These are phyloP conservation scores for Diarsia brunnea DNA, from an alignment of 2,888 invertebrate genomes.

Conservation along the genomic window DNA sequence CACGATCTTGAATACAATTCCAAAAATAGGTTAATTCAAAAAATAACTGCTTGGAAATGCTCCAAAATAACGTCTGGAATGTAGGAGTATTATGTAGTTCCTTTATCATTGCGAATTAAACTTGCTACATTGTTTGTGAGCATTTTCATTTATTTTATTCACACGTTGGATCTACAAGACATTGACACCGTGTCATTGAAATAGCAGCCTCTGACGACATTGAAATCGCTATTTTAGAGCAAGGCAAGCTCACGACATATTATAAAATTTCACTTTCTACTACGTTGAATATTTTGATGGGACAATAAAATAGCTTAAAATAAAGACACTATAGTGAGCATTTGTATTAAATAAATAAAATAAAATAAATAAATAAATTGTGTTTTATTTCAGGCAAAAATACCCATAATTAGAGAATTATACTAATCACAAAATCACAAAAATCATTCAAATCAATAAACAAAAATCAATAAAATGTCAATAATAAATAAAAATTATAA, in stretches of 20 bases:
- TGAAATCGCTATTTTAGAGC: slow-evolving; percentile 54
- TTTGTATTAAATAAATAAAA: too few species aligned
- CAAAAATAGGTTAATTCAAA: slow-evolving; percentile 76
- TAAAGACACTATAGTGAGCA: neutral
- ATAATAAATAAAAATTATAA: too few species aligned
- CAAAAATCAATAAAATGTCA: too few species aligned
- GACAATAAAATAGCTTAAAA: neutral
- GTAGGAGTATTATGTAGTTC: slow-evolving; percentile 36
- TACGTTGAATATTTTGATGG: slow-evolving; percentile 2
- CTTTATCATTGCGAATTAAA: slow-evolving; percentile 34
- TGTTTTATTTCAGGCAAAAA: too few species aligned
- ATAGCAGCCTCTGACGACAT: slow-evolving; percentile 36
- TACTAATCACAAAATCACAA: too few species aligned
- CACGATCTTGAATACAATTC: slow-evolving; percentile 70
- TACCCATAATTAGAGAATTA: too few species aligned
- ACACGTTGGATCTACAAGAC: slow-evolving; percentile 37
- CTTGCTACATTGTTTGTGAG: slow-evolving; percentile 19
- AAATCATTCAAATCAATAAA: too few species aligned
- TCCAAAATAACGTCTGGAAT: slow-evolving; percentile 74
- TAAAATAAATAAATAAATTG: too few species aligned
- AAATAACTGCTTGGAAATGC: slow-evolving; percentile 74
- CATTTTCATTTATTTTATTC: slow-evolving; percentile 12
- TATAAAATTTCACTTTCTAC: slow-evolving; percentile 29
- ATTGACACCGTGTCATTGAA: slow-evolving; percentile 56
- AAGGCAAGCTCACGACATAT: slow-evolving; percentile 32